Conservation (phyloP, 2,888 invertebrate species). For the Drosophila meridionalis region DNA sequence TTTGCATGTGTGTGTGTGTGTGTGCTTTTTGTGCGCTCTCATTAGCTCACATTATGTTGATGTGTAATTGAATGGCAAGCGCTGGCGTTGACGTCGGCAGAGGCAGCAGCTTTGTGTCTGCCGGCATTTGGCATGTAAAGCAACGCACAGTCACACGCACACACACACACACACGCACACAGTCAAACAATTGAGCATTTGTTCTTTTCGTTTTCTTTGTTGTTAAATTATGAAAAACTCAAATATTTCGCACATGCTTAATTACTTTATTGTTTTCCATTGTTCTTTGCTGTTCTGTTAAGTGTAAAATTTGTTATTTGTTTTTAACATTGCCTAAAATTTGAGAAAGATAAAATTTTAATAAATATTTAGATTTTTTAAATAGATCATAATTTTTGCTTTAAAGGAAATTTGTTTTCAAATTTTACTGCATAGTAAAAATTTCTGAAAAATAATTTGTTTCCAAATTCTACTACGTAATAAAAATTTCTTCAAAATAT, state of each 20-base stretch:
- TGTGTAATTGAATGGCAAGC: constrained; percentile 58
- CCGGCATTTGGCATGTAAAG: constrained; percentile 35
- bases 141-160: constrained; percentile 15
- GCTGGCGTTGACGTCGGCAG: constrained; percentile 34
- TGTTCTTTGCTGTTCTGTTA: constrained; percentile 1
- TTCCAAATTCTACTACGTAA: neutral
- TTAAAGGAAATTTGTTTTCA: no score
- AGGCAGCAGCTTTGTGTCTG: constrained; percentile 14
- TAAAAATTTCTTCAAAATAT: neutral
- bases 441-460: no score
- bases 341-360: neutral
- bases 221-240: constrained; percentile 53
- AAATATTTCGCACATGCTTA: constrained; percentile 62
- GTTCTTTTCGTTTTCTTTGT: constrained; percentile 33
- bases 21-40: constrained; percentile 38
- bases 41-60: constrained; percentile 74
- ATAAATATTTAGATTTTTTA: neutral
- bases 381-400: no score
- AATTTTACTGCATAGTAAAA: no score
- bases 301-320: constrained; percentile 30
- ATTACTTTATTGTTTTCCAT: constrained; percentile 67
- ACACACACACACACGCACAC: neutral
- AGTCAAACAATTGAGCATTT: neutral
- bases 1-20: constrained; percentile 9
- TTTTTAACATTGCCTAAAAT: neutral